A percentile compares a stretch with the other conserved stretches of the same genome.
Conservation (phyloP, 1,140 invertebrate genomes). For the Charaxes varanes region DNA sequence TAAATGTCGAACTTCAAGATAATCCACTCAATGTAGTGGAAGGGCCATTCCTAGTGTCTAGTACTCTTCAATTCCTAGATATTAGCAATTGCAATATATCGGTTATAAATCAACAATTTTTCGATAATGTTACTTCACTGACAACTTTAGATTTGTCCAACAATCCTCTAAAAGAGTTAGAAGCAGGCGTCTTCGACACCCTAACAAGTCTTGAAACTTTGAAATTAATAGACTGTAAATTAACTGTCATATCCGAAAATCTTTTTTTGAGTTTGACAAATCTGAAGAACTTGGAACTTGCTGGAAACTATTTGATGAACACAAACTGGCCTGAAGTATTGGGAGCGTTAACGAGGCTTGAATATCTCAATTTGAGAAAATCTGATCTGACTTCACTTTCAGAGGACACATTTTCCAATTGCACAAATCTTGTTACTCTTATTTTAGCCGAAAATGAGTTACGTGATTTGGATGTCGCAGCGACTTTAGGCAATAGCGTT, state of each 20-base stretch:
- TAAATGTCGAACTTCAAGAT: conserved; percentile 81
- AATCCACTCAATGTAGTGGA: conserved; percentile 78
- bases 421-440: conserved; percentile 78
- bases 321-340: conserved; percentile 78
- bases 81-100: conserved; percentile 78
- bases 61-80: conserved; percentile 80
- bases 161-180: conserved; percentile 77
- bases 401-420: conserved; percentile 79
- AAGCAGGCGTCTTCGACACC: conserved; percentile 77
- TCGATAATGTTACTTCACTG: conserved; percentile 79
- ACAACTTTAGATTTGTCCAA: conserved; percentile 81
- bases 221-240: conserved; percentile 79
- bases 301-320: conserved; percentile 75
- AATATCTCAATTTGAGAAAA: conserved; percentile 78
- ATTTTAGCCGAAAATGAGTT: conserved; percentile 80
- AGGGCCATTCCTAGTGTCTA: conserved; percentile 79
- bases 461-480: conserved; percentile 77
- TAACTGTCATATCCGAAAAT: conserved; percentile 75
- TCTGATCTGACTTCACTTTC: conserved; percentile 77
- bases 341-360: conserved; percentile 75
- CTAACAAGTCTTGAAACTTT: conserved; percentile 79
- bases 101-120: conserved; percentile 77
- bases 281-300: conserved; percentile 79
- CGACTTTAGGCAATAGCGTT: conserved; percentile 79
- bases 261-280: conserved; percentile 76